Conservation (phyloP, 2,888 invertebrate species). For the Campopleginae sp. region DNA sequence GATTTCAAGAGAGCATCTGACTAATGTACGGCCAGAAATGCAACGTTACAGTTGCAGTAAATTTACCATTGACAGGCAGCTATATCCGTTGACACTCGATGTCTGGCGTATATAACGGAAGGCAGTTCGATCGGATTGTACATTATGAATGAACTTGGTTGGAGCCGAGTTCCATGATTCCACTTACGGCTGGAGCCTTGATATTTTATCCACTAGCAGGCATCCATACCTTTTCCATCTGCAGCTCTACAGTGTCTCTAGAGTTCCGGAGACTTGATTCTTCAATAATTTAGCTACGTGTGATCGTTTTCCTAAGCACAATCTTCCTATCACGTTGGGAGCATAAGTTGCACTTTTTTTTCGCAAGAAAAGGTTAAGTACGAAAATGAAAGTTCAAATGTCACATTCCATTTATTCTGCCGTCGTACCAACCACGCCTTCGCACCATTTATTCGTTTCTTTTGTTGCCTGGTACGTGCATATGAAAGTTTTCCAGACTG, state of each 20-base stretch:
- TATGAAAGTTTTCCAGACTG: slow-evolving; percentile 28
- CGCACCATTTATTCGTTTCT: slow-evolving; percentile 24
- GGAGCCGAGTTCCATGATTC: not conserved
- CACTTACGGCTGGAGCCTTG: too few species aligned
- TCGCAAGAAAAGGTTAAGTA: not conserved
- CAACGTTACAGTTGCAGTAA: not conserved
- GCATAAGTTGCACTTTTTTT: not conserved
- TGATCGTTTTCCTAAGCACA: not conserved
- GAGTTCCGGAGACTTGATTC: not conserved
- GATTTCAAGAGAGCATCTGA: not conserved
- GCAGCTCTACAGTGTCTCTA: not conserved
- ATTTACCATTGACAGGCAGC: not conserved
- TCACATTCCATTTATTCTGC: slow-evolving; percentile 15
- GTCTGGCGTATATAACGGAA: not conserved
- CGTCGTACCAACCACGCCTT: not conserved
- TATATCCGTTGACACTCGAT: not conserved
- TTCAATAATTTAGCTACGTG: not conserved
- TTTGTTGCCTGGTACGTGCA: slow-evolving; percentile 8
- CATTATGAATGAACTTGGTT: not conserved
- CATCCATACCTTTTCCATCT: not conserved
- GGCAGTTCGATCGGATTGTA: not conserved
- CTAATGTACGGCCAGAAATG: not conserved
- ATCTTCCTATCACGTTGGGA: not conserved
- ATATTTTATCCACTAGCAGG: not conserved
- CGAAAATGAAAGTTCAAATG: slow-evolving; percentile 1